Conservation (phyloP, 2,797 vertebrate genomes). For the Coluber constrictor region DNA sequence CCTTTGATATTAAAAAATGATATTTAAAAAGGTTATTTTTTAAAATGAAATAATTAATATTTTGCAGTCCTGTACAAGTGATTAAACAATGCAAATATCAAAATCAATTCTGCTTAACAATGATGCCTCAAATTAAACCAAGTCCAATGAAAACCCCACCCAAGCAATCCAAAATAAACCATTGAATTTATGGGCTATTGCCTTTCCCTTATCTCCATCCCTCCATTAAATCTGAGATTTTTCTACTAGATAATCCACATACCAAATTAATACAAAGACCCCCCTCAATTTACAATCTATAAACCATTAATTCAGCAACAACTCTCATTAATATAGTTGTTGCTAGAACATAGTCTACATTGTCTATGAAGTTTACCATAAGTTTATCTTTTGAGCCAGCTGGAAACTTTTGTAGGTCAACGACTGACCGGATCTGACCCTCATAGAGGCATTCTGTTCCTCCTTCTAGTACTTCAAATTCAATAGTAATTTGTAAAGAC, state of each 20-base stretch:
- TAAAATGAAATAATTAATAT: background rate
- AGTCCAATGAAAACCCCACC: background rate
- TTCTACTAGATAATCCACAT: background rate
- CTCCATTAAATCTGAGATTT: background rate
- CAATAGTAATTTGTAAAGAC: background rate
- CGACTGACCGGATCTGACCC: background rate
- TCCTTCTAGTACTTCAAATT: background rate
- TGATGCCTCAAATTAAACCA: background rate
- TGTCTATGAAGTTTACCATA: background rate
- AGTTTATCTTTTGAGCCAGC: background rate
- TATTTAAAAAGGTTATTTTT: background rate
- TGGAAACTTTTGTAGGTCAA: background rate
- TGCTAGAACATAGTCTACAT: background rate
- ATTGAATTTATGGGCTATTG: background rate
- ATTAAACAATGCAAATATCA: background rate
- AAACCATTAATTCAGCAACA: background rate
- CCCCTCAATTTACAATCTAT: background rate
- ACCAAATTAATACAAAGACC: background rate
- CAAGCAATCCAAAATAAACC: background rate
- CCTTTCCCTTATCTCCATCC: background rate
- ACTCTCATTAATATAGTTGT: background rate
- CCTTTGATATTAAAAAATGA: background rate
- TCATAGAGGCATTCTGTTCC: conserved; percentile 8
- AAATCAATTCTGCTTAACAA: background rate
- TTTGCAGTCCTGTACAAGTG: background rate